Evolutionary conservation across 2,113 vertebrate species (phyloP).

Genomic region (Bambusicola thoracicus): DNA sequence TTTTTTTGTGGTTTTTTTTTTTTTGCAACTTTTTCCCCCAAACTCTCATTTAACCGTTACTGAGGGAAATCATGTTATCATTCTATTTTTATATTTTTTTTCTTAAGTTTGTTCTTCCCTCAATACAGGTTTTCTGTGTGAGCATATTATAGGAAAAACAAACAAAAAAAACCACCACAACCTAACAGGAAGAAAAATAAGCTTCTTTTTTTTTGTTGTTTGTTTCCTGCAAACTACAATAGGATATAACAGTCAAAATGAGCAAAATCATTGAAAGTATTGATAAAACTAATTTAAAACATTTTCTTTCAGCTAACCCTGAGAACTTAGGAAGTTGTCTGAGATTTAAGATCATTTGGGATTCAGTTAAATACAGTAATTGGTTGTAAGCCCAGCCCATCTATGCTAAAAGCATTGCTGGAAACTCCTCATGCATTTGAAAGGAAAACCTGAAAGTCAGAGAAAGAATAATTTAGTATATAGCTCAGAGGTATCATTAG

Average conservation of each 20-base stretch:
- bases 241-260: background rate
- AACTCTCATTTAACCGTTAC: background rate
- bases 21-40: background rate
- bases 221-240: background rate
- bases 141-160: background rate
- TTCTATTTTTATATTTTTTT: background rate
- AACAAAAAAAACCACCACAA: too few species aligned
- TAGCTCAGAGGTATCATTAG: slow-evolving; percentile 66
- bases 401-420: slow-evolving; percentile 40
- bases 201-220: background rate
- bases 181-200: background rate
- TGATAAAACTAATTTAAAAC: slow-evolving; percentile 61
- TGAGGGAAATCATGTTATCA: background rate
- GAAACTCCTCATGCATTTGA: slow-evolving; percentile 44
- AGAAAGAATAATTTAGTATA: slow-evolving; percentile 61
- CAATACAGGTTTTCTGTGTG: background rate
- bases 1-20: background rate
- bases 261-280: slow-evolving; percentile 35
- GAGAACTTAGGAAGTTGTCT: slow-evolving; percentile 22
- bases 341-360: slow-evolving; percentile 13
- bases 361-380: slow-evolving; percentile 52
- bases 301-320: slow-evolving; percentile 41
- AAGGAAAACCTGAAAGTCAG: slow-evolving; percentile 47
- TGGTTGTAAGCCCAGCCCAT: slow-evolving; percentile 22
- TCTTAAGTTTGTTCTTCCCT: background rate